Conservation (phyloP, 2,888 invertebrate species). For the Portevinia maculata region DNA sequence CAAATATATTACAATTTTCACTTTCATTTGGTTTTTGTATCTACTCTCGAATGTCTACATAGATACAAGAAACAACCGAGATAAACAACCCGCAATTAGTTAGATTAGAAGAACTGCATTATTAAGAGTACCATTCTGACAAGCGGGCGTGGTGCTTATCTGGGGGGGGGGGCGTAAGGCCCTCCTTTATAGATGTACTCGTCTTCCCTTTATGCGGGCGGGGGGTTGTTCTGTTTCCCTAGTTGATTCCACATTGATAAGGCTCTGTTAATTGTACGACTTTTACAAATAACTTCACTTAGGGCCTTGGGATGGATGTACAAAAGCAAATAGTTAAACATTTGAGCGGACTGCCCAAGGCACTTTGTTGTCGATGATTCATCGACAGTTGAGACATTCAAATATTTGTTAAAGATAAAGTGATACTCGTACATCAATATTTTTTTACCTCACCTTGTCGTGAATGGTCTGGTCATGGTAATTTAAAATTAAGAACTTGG, state of each 20-base stretch:
- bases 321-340: background rate
- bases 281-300: conserved; percentile 14
- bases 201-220: background rate
- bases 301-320: too few species aligned
- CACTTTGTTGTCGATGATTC: conserved; percentile 15
- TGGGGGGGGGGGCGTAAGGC: conserved; percentile 8
- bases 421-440: background rate
- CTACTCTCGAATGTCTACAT: conserved; percentile 17
- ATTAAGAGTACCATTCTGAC: background rate
- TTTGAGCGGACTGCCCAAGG: background rate
- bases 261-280: background rate
- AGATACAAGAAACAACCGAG: background rate
- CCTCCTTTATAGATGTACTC: conserved; percentile 13
- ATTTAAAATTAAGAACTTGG: background rate
- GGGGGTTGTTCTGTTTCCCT: conserved; percentile 10
- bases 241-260: conserved; percentile 19
- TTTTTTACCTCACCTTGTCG: too few species aligned
- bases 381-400: conserved; percentile 23
- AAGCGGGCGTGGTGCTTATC: conserved; percentile 19
- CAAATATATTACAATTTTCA: conserved; percentile 59
- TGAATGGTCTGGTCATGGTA: background rate
- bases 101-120: conserved; percentile 33
- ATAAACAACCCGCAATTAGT: conserved; percentile 2
- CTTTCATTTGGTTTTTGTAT: conserved; percentile 48
- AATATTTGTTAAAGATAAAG: conserved; percentile 44